Evolutionary conservation across 23 tunicate genomes (phyloP).

Genomic region (Diplosoma virens): DNA sequence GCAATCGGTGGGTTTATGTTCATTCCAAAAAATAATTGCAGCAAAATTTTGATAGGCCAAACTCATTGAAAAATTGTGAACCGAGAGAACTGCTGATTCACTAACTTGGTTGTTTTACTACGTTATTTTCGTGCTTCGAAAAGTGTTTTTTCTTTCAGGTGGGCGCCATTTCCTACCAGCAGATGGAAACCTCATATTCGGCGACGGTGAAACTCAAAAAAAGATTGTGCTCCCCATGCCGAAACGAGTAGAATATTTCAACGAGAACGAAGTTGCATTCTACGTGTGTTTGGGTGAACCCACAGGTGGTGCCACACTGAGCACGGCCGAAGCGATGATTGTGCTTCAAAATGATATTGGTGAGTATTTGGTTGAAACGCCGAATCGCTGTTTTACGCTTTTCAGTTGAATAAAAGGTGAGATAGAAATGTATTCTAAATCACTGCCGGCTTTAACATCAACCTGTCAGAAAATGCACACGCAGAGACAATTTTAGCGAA

Average conservation of each 20-base stretch:
- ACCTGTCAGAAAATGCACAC: too few species aligned
- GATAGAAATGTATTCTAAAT: too few species aligned
- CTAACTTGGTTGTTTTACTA: too few species aligned
- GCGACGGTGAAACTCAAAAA: conserved; percentile 72
- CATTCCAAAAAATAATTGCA: too few species aligned
- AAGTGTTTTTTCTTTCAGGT: conserved; percentile 51
- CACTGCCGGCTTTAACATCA: too few species aligned
- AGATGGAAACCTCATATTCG: conserved; percentile 86
- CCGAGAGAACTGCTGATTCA: too few species aligned
- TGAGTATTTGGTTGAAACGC: conserved; percentile 17
- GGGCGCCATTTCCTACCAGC: conserved; percentile 83
- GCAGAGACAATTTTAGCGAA: too few species aligned
- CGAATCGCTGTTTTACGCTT: neutral
- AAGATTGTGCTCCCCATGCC: conserved; percentile 85
- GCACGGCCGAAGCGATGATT: conserved; percentile 53
- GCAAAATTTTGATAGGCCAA: too few species aligned
- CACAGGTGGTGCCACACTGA: conserved; percentile 81
- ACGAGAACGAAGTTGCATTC: conserved; percentile 77
- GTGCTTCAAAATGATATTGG: conserved; percentile 78
- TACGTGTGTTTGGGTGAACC: conserved; percentile 65
- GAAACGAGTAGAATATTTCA: conserved; percentile 63
- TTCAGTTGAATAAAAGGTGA: neutral
- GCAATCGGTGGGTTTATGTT: conserved; percentile 59
- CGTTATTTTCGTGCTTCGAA: too few species aligned
- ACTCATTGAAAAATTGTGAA: too few species aligned